A percentile compares a stretch with the other conserved stretches of the same genome.
Evolutionary conservation across 2,888 invertebrate species (phyloP).

Genomic region (Gonocerus acuteangulatus): DNA sequence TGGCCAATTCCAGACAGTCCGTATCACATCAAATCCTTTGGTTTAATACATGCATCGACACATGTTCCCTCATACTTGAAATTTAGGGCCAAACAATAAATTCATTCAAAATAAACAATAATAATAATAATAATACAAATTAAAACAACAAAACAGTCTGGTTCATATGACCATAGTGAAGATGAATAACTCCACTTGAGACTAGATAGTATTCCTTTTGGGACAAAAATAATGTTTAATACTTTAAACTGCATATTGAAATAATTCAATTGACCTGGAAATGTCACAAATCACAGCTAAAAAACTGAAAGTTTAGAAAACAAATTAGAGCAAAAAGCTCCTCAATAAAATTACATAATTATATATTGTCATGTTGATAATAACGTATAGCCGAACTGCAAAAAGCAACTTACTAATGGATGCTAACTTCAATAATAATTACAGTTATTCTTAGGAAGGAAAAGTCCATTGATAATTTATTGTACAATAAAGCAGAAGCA

Average conservation of each 20-base stretch:
- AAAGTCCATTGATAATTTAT: background rate
- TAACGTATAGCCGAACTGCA: constrained; percentile 6
- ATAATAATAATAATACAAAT: background rate
- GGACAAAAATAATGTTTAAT: constrained; percentile 3
- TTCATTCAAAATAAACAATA: background rate
- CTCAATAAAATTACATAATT: background rate
- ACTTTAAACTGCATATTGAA: background rate
- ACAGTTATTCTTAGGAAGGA: background rate
- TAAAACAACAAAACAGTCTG: background rate
- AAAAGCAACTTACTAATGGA: background rate
- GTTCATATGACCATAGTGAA: background rate
- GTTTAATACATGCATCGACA: constrained; percentile 26
- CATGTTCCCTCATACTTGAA: background rate
- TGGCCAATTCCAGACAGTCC: constrained; percentile 32
- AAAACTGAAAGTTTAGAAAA: background rate
- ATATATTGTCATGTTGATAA: constrained; percentile 14
- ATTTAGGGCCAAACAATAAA: background rate
- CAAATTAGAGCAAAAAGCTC: background rate
- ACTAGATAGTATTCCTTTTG: constrained; percentile 14
- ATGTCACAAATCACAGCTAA: constrained; percentile 14
- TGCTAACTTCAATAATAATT: constrained; percentile 1
- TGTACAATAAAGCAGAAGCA: background rate
- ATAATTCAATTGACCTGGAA: constrained; percentile 15
- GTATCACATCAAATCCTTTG: constrained; percentile 35
- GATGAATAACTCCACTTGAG: constrained; percentile 12